Evolutionary conservation across 2,797 vertebrate species (phyloP).

Genomic region (Cryptoprocta ferox): DNA sequence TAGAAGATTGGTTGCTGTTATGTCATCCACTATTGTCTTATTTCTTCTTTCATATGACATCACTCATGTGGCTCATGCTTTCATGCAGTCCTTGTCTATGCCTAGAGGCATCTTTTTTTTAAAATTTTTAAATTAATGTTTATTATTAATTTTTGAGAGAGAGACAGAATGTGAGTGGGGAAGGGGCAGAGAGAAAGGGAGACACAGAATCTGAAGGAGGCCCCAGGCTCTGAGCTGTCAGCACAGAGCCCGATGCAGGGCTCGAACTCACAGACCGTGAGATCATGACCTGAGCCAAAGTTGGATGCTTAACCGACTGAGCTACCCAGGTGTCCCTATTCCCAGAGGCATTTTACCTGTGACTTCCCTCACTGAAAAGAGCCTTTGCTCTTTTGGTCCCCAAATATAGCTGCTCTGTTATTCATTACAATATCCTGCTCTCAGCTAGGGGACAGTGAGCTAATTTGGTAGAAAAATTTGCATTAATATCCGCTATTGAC

Average conservation of each 20-base stretch:
- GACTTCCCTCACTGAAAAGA: not conserved
- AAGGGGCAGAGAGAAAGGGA: too few relatives aligned
- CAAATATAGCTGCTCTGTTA: not conserved
- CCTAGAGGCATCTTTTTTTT: not conserved
- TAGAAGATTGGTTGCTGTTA: not conserved
- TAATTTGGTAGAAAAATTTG: not conserved
- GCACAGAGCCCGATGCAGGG: too few relatives aligned
- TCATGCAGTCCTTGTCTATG: not conserved
- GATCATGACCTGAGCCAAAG: too few relatives aligned
- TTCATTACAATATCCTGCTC: not conserved
- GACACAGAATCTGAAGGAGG: too few relatives aligned
- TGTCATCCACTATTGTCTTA: not conserved
- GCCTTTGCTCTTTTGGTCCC: not conserved
- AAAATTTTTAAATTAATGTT: too few relatives aligned
- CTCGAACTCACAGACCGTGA: too few relatives aligned
- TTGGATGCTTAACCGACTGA: too few relatives aligned
- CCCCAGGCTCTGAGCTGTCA: too few relatives aligned
- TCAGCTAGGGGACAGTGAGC: not conserved
- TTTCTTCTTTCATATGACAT: not conserved
- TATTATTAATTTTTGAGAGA: too few relatives aligned
- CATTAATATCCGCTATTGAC: not conserved
- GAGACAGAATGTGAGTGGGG: too few relatives aligned
- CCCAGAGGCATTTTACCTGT: not conserved
- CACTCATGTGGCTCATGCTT: not conserved
- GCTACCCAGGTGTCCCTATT: not conserved